Base-by-base conservation (phyloP, 2,797 vertebrate species). In the Gadopsis bispinosus region DNA sequence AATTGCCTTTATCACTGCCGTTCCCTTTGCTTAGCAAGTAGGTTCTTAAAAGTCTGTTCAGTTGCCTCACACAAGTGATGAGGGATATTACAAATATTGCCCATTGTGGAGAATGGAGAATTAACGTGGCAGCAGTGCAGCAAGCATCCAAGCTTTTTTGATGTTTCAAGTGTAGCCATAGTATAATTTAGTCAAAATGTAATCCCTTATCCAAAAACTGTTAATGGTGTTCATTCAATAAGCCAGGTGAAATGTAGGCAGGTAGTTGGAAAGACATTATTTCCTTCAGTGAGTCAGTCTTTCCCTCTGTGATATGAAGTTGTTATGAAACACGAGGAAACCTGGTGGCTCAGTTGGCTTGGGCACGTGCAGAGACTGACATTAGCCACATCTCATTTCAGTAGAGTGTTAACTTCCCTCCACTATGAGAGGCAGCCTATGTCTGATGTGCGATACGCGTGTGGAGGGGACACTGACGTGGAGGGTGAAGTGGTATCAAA, bases 1-100 rank as follows among this genome's bases (percentile, higher is more conserved):
- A 79, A 79, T 85, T 77, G 77, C 60, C 43, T 79, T 79, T 77
- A 83, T 88, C 55, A 81, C 37, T 51, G 20, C 35, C 6, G 20
- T 64, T 69, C 54, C 17, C 55, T 75, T 61, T 67, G 45, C 73
- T 73, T 33, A 62, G 43, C 16, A 78, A 64, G 61, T 56, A 37
- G 9, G 22, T 45, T 74, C 55, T 65, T 48, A 58, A 54, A 80
- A 66, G 61, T 66, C 56, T 29, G 47, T 63, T 55, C 56, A 71
- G 45, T 4, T 5, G 33, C 33, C 62, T 5, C 59, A 14, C 19
- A 61, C 8, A 26, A 60, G n/a, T 41, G 48, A 61, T 69, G 31
- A 61, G 53, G 29, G 19, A 48, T 54, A 14, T 51, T 62, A 17
- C 11, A 58, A 29, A 58, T 55, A n/a, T 19, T 54, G 31, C 20